Percentiles rank a stretch among this genome's conserved stretches.
Evolutionary conservation across 2,113 vertebrate species (phyloP).

Genomic region (Brachypodius melanocephalos): DNA sequence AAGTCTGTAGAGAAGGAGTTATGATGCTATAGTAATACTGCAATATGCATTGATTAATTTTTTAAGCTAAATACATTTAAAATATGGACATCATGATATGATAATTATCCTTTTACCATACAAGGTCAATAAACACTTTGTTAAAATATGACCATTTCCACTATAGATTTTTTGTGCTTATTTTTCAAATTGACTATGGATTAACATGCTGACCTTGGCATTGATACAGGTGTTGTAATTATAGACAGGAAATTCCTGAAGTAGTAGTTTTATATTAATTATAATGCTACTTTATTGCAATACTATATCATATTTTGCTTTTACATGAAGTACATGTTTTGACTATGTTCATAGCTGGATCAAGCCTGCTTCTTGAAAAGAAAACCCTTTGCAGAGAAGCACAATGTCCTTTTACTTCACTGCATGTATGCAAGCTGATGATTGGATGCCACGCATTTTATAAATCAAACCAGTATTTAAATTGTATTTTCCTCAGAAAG

Average conservation of each 20-base stretch:
- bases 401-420: neutral
- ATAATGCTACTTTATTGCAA: neutral
- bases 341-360: neutral
- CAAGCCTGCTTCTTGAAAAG: neutral
- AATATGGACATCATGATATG: neutral
- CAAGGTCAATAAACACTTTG: neutral
- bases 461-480: slow-evolving; percentile 2
- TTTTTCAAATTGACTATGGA: neutral
- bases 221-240: neutral
- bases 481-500: neutral
- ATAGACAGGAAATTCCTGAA: neutral
- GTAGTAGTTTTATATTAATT: neutral
- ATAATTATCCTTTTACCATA: neutral
- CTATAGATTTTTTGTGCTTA: neutral
- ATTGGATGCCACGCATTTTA: neutral
- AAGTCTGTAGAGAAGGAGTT: neutral
- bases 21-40: neutral
- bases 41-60: neutral
- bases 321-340: neutral
- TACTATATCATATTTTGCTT: neutral
- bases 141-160: neutral
- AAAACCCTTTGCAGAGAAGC: neutral
- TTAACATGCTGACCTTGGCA: neutral
- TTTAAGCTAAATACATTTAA: neutral
- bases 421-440: neutral